phyloP scores from a whole-genome alignment of 1,140 invertebrate species.

The Zaprionus nigranus region DNA sequence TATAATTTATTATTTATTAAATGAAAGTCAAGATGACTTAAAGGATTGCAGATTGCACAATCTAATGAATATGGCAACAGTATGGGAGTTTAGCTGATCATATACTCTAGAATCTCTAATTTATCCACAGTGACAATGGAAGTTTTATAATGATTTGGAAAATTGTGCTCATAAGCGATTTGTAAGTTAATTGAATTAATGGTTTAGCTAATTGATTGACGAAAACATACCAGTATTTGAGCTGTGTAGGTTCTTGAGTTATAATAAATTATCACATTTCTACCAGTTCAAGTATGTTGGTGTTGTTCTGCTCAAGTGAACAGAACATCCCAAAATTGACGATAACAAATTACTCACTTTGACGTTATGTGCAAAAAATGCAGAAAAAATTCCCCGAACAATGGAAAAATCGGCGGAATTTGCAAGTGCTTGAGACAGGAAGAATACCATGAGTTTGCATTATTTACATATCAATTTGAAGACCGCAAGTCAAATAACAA shows the following conservation, averaged over 20 bases:
- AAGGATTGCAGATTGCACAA: slow-evolving; percentile 1
- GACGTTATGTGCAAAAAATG: neutral
- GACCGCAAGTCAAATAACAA: slow-evolving; percentile 24
- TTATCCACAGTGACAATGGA: slow-evolving; percentile 31
- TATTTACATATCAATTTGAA: slow-evolving; percentile 31
- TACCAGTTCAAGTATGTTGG: neutral
- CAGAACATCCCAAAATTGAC: neutral
- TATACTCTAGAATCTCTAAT: slow-evolving; percentile 8
- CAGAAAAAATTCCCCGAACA: slow-evolving; percentile 19
- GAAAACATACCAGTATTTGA: slow-evolving; percentile 7
- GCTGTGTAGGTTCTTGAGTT: slow-evolving; percentile 1
- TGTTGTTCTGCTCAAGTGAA: slow-evolving; percentile 19
- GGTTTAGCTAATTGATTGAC: neutral
- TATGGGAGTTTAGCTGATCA: neutral
- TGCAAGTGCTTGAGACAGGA: slow-evolving; percentile 18
- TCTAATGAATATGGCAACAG: neutral
- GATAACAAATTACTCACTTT: neutral
- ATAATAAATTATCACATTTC: slow-evolving; percentile 17
- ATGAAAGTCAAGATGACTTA: neutral
- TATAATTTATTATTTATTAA: neutral
- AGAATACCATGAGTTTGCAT: slow-evolving; percentile 34
- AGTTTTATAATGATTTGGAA: slow-evolving; percentile 38
- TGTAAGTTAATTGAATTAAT: slow-evolving; percentile 24
- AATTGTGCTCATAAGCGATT: too few species aligned
- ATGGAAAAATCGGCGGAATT: neutral